A percentile compares a stretch with the other conserved stretches of the same genome.
These are phyloP conservation scores for Enteromius argenteus DNA, from an alignment of 2,797 vertebrate species.

Conservation along the genomic window DNA sequence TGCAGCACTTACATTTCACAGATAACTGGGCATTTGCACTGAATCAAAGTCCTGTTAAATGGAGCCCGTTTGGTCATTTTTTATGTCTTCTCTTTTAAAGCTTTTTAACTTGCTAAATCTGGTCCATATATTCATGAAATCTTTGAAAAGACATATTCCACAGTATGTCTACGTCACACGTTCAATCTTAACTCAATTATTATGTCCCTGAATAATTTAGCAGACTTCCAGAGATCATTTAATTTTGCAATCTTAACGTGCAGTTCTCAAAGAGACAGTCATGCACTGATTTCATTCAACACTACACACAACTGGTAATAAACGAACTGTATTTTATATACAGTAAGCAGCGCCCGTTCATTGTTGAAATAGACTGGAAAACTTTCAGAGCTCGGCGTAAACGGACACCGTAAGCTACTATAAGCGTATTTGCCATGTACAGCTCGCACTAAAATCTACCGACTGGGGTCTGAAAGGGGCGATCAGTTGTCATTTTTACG, in stretches of 20 bases:
- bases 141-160: neutral
- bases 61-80: neutral
- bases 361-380: neutral
- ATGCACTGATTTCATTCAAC: neutral
- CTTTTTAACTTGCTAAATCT: neutral
- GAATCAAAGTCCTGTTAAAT: neutral
- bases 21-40: neutral
- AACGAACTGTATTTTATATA: neutral
- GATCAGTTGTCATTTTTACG: constrained; percentile 46
- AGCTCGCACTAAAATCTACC: constrained; percentile 25
- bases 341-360: neutral
- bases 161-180: neutral
- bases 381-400: constrained; percentile 35
- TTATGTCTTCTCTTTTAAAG: neutral
- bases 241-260: constrained; percentile 19
- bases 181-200: constrained; percentile 34
- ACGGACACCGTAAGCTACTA: neutral
- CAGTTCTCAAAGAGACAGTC: neutral
- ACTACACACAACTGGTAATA: neutral
- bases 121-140: neutral
- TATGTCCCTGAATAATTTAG: constrained; percentile 36
- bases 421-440: constrained; percentile 20
- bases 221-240: constrained; percentile 31
- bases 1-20: neutral
- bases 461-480: constrained; percentile 19